phyloP scores from a whole-genome alignment of 1,140 invertebrate genomes.

The Reticulitermes speratus region DNA sequence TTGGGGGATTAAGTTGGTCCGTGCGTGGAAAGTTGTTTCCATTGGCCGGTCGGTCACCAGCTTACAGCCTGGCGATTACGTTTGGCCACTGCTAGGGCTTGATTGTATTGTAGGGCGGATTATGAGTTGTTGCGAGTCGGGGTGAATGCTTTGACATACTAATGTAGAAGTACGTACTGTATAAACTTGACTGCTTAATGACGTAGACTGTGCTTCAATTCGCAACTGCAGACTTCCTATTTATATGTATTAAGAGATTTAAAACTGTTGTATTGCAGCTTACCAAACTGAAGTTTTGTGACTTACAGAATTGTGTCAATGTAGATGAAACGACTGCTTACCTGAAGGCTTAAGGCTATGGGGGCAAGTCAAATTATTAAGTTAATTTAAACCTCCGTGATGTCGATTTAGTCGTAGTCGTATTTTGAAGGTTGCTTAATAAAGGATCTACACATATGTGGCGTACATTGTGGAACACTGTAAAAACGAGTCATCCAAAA shows the following conservation, averaged over 20 bases:
- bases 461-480: no score
- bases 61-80: conserved; percentile 13
- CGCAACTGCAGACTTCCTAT: neutral
- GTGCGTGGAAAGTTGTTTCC: neutral
- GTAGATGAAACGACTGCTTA: no score
- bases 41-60: neutral
- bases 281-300: neutral
- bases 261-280: neutral
- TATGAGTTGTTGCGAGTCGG: neutral
- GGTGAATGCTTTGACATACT: conserved; percentile 12
- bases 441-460: no score
- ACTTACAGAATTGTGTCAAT: no score
- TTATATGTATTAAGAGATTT: neutral
- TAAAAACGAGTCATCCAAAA: no score
- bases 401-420: no score
- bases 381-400: no score
- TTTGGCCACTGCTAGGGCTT: neutral
- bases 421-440: no score
- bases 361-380: no score
- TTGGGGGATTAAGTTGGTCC: conserved; percentile 11
- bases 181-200: neutral
- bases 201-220: neutral
- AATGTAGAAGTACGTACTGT: neutral
- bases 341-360: no score
- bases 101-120: conserved; percentile 1